Conservation (phyloP, 2,888 invertebrate species). For the Netelia melanura region DNA sequence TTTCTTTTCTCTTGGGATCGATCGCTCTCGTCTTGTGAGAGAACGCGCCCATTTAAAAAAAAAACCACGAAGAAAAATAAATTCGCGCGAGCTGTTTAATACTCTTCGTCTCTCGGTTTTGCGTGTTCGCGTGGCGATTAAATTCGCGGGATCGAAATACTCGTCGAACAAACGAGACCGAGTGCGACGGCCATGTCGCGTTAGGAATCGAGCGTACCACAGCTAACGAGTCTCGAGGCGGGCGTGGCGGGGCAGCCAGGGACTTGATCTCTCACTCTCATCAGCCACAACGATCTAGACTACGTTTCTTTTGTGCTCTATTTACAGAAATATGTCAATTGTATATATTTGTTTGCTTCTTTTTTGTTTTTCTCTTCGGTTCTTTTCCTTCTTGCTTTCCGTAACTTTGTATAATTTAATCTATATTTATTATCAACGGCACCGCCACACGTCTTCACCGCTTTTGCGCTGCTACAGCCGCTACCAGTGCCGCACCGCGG, state of each 20-base stretch:
- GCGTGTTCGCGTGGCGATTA: slow-evolving; percentile 35
- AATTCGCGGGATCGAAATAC: slow-evolving; percentile 14
- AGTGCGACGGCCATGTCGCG: slow-evolving; percentile 34
- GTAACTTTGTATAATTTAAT: slow-evolving; percentile 75
- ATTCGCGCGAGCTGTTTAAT: slow-evolving; percentile 39
- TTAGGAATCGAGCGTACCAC: slow-evolving; percentile 65
- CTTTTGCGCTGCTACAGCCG: slow-evolving; percentile 94
- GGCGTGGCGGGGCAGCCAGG: slow-evolving; percentile 17
- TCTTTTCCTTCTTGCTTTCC: slow-evolving; percentile 60
- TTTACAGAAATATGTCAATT: slow-evolving; percentile 78
- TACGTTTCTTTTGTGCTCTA: slow-evolving; percentile 79
- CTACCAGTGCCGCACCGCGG: slow-evolving; percentile 97
- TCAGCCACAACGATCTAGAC: slow-evolving; percentile 74
- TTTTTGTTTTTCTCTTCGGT: slow-evolving; percentile 66
- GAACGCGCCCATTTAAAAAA: slow-evolving; percentile 18
- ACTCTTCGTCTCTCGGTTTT: slow-evolving; percentile 17
- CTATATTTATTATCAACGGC: slow-evolving; percentile 74
- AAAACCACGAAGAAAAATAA: background rate
- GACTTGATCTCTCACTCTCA: slow-evolving; percentile 56
- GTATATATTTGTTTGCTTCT: slow-evolving; percentile 50
- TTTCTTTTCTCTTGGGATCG: slow-evolving; percentile 35
- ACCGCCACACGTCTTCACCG: slow-evolving; percentile 81
- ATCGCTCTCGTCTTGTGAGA: slow-evolving; percentile 8
- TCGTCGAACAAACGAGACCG: slow-evolving; percentile 25
- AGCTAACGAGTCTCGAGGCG: slow-evolving; percentile 32